These are phyloP conservation scores for Harpagoxenus sublaevis DNA, from an alignment of 2,888 invertebrate genomes.

Conservation along the genomic window DNA sequence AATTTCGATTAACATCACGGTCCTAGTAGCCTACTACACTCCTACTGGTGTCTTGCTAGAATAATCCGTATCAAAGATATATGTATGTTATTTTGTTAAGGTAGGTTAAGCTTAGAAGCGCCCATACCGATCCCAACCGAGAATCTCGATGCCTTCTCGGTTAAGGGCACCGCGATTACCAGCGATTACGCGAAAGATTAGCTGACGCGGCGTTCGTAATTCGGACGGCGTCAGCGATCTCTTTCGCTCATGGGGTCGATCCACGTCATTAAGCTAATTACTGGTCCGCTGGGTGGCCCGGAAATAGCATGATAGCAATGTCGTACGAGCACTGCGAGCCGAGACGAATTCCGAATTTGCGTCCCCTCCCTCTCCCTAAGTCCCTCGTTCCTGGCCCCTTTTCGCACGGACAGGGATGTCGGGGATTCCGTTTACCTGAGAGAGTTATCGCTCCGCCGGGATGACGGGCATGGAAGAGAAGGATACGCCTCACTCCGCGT, in stretches of 20 bases:
- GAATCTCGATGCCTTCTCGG: background rate
- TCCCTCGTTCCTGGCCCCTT: background rate
- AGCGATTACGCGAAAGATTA: background rate
- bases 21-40: too few relatives aligned
- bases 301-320: constrained; percentile 18
- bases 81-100: background rate
- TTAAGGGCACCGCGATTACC: background rate
- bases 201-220: background rate
- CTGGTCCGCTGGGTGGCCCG: constrained; percentile 1
- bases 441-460: background rate
- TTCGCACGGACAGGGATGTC: too few relatives aligned
- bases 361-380: background rate
- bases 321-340: background rate
- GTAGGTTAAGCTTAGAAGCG: constrained; percentile 15
- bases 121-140: background rate
- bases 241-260: background rate
- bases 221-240: background rate
- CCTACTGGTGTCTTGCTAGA: background rate
- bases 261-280: constrained; percentile 3
- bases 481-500: constrained; percentile 6
- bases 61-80: background rate
- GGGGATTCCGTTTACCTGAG: constrained; percentile 19
- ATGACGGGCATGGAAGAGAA: background rate
- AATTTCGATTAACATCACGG: background rate
- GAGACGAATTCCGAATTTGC: constrained; percentile 19